Percentiles rank a stretch among this genome's conserved stretches.
These are phyloP conservation scores for Drosophila neutralis DNA, from an alignment of 2,888 invertebrate genomes.

Conservation along the genomic window DNA sequence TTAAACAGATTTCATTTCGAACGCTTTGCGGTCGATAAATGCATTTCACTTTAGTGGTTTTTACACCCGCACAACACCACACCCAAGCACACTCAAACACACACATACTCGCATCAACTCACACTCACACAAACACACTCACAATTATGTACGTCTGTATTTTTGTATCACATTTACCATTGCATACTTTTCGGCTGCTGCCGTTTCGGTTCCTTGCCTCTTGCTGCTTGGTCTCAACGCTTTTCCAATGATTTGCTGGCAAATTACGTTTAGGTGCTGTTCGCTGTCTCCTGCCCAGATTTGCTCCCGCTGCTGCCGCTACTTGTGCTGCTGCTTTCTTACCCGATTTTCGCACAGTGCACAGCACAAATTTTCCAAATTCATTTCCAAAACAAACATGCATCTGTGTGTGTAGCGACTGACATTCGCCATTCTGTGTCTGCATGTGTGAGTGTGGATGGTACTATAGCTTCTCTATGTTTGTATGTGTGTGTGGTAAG, in stretches of 20 bases:
- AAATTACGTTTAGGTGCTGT: slow-evolving; percentile 74
- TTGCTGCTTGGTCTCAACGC: slow-evolving; percentile 35
- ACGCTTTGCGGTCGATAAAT: slow-evolving; percentile 82
- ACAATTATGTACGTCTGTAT: slow-evolving; percentile 24
- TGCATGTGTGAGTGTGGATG: slow-evolving; percentile 35
- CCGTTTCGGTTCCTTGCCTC: slow-evolving; percentile 34
- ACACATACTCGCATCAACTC: slow-evolving; percentile 1
- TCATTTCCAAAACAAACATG: slow-evolving; percentile 82
- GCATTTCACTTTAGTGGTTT: slow-evolving; percentile 80
- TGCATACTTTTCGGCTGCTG: slow-evolving; percentile 72
- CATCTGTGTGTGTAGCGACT: slow-evolving; percentile 32
- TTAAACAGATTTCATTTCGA: slow-evolving; percentile 83
- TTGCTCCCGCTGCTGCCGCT: slow-evolving; percentile 10
- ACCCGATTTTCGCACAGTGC: slow-evolving; percentile 37
- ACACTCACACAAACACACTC: neutral
- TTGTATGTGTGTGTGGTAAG: slow-evolving; percentile 52
- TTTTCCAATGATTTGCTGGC: slow-evolving; percentile 78
- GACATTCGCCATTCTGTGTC: slow-evolving; percentile 27
- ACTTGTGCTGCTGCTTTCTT: slow-evolving; percentile 18
- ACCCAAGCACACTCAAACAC: slow-evolving; percentile 30
- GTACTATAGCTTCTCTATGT: slow-evolving; percentile 16
- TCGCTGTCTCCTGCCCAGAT: slow-evolving; percentile 41
- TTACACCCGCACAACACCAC: slow-evolving; percentile 58
- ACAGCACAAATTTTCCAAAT: slow-evolving; percentile 70
- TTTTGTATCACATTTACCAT: slow-evolving; percentile 65